phyloP scores from a whole-genome alignment of 2,888 invertebrate genomes.

The Drosophila mercatorum region DNA sequence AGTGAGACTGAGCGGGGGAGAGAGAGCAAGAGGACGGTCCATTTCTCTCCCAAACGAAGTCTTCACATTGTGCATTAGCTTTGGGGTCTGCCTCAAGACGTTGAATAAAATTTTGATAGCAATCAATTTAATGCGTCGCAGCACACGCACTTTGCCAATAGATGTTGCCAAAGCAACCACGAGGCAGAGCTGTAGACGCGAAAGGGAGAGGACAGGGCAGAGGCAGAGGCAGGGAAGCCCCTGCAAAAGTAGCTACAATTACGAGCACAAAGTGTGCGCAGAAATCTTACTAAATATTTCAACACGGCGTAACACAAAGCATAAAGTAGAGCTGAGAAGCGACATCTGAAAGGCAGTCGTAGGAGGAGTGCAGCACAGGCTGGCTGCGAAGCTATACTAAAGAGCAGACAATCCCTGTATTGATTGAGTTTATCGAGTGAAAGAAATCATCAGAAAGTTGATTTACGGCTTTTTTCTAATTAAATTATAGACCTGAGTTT shows the following conservation, averaged over 20 bases:
- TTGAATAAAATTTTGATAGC: conserved; percentile 65
- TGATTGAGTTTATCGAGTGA: conserved; percentile 26
- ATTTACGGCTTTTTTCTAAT: neutral
- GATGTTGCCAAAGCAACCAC: conserved; percentile 60
- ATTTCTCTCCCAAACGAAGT: conserved; percentile 45
- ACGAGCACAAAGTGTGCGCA: conserved; percentile 34
- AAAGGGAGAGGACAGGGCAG: neutral
- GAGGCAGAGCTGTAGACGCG: no score
- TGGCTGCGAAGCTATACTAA: conserved; percentile 46
- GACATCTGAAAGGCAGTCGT: conserved; percentile 14
- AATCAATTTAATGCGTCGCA: conserved; percentile 79
- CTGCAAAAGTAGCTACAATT: conserved; percentile 70
- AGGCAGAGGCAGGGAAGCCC: conserved; percentile 39
- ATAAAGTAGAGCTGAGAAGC: conserved; percentile 28
- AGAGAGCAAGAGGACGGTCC: neutral
- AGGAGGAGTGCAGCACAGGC: neutral
- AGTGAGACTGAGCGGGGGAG: neutral
- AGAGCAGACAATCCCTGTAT: conserved; percentile 30
- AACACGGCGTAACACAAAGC: conserved; percentile 44
- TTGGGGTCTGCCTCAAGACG: conserved; percentile 28
- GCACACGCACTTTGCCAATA: conserved; percentile 64
- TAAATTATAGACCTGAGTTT: neutral
- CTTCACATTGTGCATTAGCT: conserved; percentile 55
- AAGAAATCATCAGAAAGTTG: neutral
- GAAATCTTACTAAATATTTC: conserved; percentile 78